Percentiles rank a stretch among this genome's conserved stretches.
Evolutionary conservation across 2,888 invertebrate species (phyloP).

Genomic region (Dendrolimus pini): DNA sequence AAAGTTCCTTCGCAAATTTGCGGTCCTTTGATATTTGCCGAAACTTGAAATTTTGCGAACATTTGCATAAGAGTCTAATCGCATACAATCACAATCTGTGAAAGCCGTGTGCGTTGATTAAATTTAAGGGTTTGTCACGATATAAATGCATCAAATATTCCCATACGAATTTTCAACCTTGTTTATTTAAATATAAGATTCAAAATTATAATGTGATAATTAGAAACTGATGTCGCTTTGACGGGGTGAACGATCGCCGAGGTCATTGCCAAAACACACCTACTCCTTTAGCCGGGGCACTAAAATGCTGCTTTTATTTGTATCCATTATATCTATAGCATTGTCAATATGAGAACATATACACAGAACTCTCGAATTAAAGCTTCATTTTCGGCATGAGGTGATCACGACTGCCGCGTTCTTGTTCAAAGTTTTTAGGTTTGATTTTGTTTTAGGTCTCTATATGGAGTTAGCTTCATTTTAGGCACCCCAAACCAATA

Average conservation of each 20-base stretch:
- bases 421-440: no score
- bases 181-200: conserved; percentile 17
- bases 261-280: conserved; percentile 69
- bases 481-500: conserved; percentile 47
- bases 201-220: conserved; percentile 13
- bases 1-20: not conserved
- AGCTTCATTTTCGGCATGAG: not conserved
- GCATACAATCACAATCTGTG: conserved; percentile 13
- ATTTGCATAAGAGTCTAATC: conserved; percentile 4
- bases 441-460: not conserved
- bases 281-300: conserved; percentile 40
- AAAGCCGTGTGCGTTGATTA: conserved; percentile 10
- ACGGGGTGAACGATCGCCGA: conserved; percentile 54
- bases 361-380: not conserved
- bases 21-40: not conserved
- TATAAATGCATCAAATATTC: conserved; percentile 11
- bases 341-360: not conserved
- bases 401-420: no score
- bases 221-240: conserved; percentile 10
- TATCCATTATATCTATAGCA: conserved; percentile 1
- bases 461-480: conserved; percentile 36
- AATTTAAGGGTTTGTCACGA: conserved; percentile 17
- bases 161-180: conserved; percentile 12
- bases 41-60: not conserved
- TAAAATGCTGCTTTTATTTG: conserved; percentile 46